Base-by-base conservation (phyloP, 2,113 vertebrate genomes). In the Apaloderma vittatum region DNA sequence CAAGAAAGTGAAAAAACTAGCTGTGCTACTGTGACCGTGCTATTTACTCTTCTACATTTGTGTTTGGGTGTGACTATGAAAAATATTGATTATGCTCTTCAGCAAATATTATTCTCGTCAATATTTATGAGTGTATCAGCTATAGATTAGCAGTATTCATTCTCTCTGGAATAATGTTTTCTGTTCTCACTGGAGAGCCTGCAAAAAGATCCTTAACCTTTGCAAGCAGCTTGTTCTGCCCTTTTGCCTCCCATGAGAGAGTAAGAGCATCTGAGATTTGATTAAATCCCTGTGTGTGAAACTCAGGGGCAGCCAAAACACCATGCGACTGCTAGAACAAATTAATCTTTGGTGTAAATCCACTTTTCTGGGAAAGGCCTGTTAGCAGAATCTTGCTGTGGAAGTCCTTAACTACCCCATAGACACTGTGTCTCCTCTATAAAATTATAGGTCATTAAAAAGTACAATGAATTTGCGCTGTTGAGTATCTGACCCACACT, bases 161-260 rank as follows among this genome's bases (percentile, higher is more conserved):
- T 91, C 62, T 94, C 54, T 88, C 63, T 57, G 45, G 52, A 95
- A 68, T 45, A 8, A 57, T 96, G 92, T 75, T 92, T 97, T 93
- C 84, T 77, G 32, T 72, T 90, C 76, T 96, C 62, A 86, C 37
- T 54, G n/a, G 85, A 92, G 75, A 96, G 76, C 82, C 72, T 79
- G 92, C 66, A n/a, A 26, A 80, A 79, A 65, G 67, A 30, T 74
- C 45, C 95, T 97, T 93, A 67, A 96, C 85, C 55, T 95, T 71
- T 79, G 49, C 65, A 65, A 77, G 55, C 68, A 86, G 86, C 32
- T 81, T 86, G 71, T 86, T n/a, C 77, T 91, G 46, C 46, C 63
- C 20, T 55, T 90, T 57, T 57, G 26, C 81, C 23, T 95, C 73
- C 80, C 24, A 12, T 61, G 79, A 48, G 54, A 89, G 29, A 80